Base-by-base conservation (phyloP, 1,140 invertebrate species). In the Phthorimaea operculella region DNA sequence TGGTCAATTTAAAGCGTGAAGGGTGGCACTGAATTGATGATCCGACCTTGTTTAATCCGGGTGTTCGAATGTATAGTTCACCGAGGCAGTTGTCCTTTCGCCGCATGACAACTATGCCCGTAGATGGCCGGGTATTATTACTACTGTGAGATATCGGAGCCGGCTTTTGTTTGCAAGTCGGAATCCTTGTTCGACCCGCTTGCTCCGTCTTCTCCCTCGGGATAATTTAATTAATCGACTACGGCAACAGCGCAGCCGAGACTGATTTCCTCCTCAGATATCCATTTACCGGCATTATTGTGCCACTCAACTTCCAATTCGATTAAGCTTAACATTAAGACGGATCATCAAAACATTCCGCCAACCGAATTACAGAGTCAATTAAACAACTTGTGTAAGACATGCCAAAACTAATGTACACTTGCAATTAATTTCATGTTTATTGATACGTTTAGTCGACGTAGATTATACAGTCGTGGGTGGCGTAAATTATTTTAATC, bases 171-270 rank as follows among this genome's bases (percentile, higher is more conserved):
- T 39, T n/a, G 36, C 36, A 39, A 39, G 36, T 39, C 36, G 10
- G n/a, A 12, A 3, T n/a, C 10, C 36, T 39, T 39, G 52, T 66
- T 57, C 56, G 58, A 62, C 51, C 57, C 57, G 58, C 59, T 39
- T 54, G n/a, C 52, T 51, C 63, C 60, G 58, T 53, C 66, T 68
- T 58, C 63, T 71, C 72, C 70, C 63, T 63, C 58, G 62, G 63
- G 60, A 73, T 82, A 81, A 82, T 81, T 74, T 74, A 81, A 82
- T 84, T 81, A 84, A 79, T 79, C 69, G 69, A 70, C 70, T 68
- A 76, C 70, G 66, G 68, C 58, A 74, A 73, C 68, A 68, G 55
- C 58, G 62, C 50, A 66, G 66, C 66, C 69, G 59, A 77, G 60
- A 74, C 68, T 80, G 77, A 81, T 83, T 81, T 76, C 66, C 72